Evolutionary conservation across 2,113 vertebrate species (phyloP), one percentile per base, ranked within the genome.

Genomic region (Lepisosteus oculatus): DNA sequence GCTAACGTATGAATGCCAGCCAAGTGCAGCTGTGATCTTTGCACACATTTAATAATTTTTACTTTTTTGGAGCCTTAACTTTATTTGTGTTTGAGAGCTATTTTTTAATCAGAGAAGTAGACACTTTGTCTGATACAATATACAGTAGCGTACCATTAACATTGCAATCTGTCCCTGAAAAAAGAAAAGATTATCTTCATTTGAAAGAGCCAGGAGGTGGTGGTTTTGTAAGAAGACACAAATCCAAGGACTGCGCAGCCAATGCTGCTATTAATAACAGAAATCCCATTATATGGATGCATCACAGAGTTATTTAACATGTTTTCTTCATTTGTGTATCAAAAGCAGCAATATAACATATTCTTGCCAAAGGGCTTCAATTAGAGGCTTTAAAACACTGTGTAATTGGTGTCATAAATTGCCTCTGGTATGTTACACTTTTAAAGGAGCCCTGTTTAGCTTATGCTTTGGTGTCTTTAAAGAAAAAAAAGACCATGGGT

Each of bases 301-400:
- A 80, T 75, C 80, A 78, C 78, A 80, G 71, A 80, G 78, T 80
- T 83, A 74, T 81, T 68, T 77, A 87, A 84, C 85, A 80, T 84
- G 85, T 87, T 87, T 86, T 86, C 87, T 89, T 88, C 82, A 84
- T 89, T 81, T 87, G 81, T 81, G 80, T 86, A 87, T 87, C 85
- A 85, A 81, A 89, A 78, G 77, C 78, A 79, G 84, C 82, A 88
- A 85, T 74, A 69, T 87, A 87, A 90, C 87, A 86, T 86, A 87
- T 87, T 87, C 85, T 86, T 84, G 88, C 87, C 86, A 85, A 92
- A 88, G 86, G 85, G 87, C 85, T 85, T 87, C 89, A 89, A 85
- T 88, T 89, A 89, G 84, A 85, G 81, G 86, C 84, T 89, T 87
- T 85, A 84, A 90, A 89, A 86, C 82, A 82, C 85, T 83, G 83